Evolutionary conservation across 1,140 invertebrate genomes (phyloP), one percentile per base, ranked within the genome.

Genomic region (Pseudoatta argentina): DNA sequence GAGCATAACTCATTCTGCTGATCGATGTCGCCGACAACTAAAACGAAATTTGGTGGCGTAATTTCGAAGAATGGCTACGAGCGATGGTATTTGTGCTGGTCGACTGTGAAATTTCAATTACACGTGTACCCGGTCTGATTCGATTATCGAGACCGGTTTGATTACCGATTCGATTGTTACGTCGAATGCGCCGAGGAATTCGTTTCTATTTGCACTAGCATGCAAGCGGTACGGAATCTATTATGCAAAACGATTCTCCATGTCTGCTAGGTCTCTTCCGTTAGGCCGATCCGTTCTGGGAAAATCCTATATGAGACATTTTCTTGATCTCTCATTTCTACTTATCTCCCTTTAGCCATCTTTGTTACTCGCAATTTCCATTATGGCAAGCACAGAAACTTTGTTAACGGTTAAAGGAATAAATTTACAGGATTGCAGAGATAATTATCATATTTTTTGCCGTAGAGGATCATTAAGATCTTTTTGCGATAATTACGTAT

Each of bases 131-230:
- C 87, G 85, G 39, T 75, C 86, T 87, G 92, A 94, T 92, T 93
- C 88, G 91, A 93, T 93, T 93, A 93, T 92, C 89, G 86, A 86
- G 81, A 61, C 79, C 87, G 88, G 93, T 89, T 94, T 94, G 93
- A 94, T 94, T 94, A 94, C 93, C 92, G 93, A 93, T 94, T 94
- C 93, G 93, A 94, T 94, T 94, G 93, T 94, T 94, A 89, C 91
- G 90, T 93, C 89, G 93, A 92, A 92, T 91, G 88, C 91, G 85
- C 85, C 88, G 88, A 89, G 91, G 87, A 89, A 91, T 91, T 89
- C 81, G 87, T 91, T 91, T 86, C 87, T 89, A 86, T 91, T 91
- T 91, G 87, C 88, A 66, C 78, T 83, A 87, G 71, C 85, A 59
- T 86, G 82, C 90, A 89, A 73, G 73, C 78, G 78, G 77, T 21